These are phyloP conservation scores for Ammodramus savannarum DNA, from an alignment of 2,113 vertebrate species.

Conservation along the genomic window DNA sequence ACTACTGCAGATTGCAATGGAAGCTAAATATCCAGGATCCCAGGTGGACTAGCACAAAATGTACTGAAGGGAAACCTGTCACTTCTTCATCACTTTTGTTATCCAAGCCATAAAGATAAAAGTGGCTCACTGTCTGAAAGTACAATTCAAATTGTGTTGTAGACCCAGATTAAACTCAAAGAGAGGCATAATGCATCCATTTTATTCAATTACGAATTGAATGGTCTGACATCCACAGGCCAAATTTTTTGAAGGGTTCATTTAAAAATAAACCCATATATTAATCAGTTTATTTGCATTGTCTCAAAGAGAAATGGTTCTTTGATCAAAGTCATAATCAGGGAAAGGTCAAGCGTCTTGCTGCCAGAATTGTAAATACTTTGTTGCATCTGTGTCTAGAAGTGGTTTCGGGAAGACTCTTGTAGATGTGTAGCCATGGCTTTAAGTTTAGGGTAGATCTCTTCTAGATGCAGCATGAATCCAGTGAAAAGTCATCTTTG, in stretches of 20 bases:
- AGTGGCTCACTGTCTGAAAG: neutral
- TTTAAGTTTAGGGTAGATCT: neutral
- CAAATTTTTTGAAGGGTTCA: neutral
- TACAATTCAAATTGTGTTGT: neutral
- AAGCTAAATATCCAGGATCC: neutral
- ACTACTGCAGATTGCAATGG: neutral
- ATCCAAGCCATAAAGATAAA: neutral
- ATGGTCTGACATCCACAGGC: neutral
- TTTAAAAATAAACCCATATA: neutral
- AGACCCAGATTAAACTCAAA: neutral
- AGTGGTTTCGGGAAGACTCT: neutral
- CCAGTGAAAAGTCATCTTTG: neutral
- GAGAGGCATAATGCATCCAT: neutral
- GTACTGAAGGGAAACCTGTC: neutral
- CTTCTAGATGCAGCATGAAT: neutral
- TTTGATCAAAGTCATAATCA: neutral
- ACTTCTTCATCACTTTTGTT: neutral
- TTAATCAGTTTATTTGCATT: conserved; percentile 8
- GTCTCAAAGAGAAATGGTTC: neutral
- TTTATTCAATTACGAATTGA: neutral
- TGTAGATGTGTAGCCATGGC: neutral
- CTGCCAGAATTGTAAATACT: neutral
- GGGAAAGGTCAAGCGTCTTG: neutral
- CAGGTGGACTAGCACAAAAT: neutral
- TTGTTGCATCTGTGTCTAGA: neutral